A percentile compares a stretch with the other conserved stretches of the same genome.
Evolutionary conservation across 1,140 invertebrate species (phyloP).

Genomic region (Pectinophora gossypiella): DNA sequence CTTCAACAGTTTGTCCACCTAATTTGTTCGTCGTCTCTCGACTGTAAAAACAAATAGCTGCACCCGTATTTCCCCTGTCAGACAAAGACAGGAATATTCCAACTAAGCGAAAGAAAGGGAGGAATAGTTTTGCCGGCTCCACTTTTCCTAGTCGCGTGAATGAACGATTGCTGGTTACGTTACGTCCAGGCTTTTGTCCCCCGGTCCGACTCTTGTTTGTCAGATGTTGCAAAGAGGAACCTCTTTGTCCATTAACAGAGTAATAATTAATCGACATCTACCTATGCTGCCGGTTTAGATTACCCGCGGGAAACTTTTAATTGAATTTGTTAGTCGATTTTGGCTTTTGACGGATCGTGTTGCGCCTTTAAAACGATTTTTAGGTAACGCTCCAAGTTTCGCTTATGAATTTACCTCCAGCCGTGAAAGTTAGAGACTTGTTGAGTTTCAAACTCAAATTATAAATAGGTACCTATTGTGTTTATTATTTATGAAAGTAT

Average conservation of each 20-base stretch:
- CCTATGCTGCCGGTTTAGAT: constrained; percentile 57
- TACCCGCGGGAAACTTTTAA: constrained; percentile 63
- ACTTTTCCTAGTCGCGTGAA: constrained; percentile 37
- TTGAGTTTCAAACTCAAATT: not conserved
- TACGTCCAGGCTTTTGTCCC: constrained; percentile 59
- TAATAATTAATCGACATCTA: constrained; percentile 67
- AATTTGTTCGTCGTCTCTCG: constrained; percentile 69
- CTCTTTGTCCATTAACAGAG: constrained; percentile 51
- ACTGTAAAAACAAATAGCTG: constrained; percentile 72
- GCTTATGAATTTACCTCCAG: constrained; percentile 39
- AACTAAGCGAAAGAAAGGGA: constrained; percentile 37
- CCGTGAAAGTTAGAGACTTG: not conserved
- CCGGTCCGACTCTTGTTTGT: constrained; percentile 50
- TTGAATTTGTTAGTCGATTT: constrained; percentile 67
- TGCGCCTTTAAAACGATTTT: constrained; percentile 53
- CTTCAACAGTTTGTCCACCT: constrained; percentile 72
- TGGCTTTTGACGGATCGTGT: constrained; percentile 57
- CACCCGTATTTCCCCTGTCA: constrained; percentile 45
- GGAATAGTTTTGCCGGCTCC: constrained; percentile 39
- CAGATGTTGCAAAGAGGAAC: constrained; percentile 45
- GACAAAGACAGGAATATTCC: constrained; percentile 54
- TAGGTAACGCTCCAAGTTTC: constrained; percentile 43
- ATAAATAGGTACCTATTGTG: too few species aligned
- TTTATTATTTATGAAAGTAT: too few species aligned
- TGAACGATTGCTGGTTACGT: constrained; percentile 61